phyloP scores from a whole-genome alignment of 2,113 vertebrate species.

The Ptyas mucosa region DNA sequence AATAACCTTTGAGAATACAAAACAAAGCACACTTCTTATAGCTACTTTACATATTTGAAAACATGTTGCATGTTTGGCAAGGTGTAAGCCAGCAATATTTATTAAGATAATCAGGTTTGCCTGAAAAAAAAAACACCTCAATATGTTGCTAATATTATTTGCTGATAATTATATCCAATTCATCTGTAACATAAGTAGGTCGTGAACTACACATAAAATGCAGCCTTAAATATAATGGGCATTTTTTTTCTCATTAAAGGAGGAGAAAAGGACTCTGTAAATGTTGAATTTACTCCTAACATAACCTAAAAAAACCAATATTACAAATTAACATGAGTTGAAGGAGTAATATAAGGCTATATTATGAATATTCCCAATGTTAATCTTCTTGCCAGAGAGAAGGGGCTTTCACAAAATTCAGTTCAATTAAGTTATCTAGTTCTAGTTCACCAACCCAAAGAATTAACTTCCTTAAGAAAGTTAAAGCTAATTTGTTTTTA shows the following conservation, averaged over 20 bases:
- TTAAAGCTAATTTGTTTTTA: conserved; percentile 50
- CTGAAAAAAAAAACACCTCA: background rate
- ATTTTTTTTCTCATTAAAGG: background rate
- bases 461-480: conserved; percentile 44
- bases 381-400: conserved; percentile 41
- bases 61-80: background rate
- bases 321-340: conserved; percentile 51
- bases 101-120: background rate
- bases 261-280: background rate
- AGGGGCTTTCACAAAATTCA: conserved; percentile 35
- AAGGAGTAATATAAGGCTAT: conserved; percentile 45
- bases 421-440: conserved; percentile 57
- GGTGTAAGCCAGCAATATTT: background rate
- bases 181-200: conserved; percentile 11
- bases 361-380: conserved; percentile 49
- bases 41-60: background rate
- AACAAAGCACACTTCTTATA: background rate
- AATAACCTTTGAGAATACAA: background rate
- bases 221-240: conserved; percentile 24
- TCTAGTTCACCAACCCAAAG: conserved; percentile 37
- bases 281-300: conserved; percentile 32
- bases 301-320: conserved; percentile 48
- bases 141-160: conserved; percentile 35
- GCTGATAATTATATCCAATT: conserved; percentile 38
- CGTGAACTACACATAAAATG: conserved; percentile 23